Percentiles rank a stretch among this genome's conserved stretches.
These are phyloP conservation scores for Lophura swinhoii DNA, from an alignment of 2,797 vertebrate genomes.

Conservation along the genomic window DNA sequence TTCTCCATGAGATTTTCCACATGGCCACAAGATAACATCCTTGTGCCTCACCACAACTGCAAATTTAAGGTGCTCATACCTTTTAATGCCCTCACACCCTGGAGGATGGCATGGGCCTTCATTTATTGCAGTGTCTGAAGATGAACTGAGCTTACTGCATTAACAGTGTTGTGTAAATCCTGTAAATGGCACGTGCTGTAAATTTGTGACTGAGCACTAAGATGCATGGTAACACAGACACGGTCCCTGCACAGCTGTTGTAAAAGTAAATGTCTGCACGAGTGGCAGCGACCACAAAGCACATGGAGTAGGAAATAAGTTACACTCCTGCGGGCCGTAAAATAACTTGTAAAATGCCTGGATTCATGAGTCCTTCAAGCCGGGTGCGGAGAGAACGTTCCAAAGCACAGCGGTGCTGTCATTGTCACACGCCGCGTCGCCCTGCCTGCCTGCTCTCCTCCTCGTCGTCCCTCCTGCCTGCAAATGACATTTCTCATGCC, in stretches of 20 bases:
- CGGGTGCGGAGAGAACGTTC: fast-evolving
- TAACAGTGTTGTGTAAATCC: fast-evolving
- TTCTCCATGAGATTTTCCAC: not conserved
- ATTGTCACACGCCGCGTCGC: not conserved
- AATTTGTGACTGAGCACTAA: not conserved
- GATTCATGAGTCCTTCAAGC: not conserved
- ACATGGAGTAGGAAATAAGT: not conserved
- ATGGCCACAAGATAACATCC: not conserved
- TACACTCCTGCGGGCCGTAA: not conserved
- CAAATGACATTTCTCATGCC: fast-evolving
- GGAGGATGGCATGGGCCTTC: not conserved
- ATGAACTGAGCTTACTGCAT: not conserved
- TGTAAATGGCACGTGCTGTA: not conserved
- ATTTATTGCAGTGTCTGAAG: not conserved
- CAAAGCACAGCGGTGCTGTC: not conserved
- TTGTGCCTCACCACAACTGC: not conserved
- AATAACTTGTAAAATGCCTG: not conserved
- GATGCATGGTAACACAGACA: fast-evolving
- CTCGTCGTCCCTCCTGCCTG: not conserved
- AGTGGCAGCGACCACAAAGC: not conserved
- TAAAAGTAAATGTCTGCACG: not conserved
- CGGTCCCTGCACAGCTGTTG: not conserved
- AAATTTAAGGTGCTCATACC: not conserved
- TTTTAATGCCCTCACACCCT: no score
- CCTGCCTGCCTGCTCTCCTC: not conserved